Base-by-base conservation (phyloP, 2,113 vertebrate genomes). In the Cebidichthys violaceus region DNA sequence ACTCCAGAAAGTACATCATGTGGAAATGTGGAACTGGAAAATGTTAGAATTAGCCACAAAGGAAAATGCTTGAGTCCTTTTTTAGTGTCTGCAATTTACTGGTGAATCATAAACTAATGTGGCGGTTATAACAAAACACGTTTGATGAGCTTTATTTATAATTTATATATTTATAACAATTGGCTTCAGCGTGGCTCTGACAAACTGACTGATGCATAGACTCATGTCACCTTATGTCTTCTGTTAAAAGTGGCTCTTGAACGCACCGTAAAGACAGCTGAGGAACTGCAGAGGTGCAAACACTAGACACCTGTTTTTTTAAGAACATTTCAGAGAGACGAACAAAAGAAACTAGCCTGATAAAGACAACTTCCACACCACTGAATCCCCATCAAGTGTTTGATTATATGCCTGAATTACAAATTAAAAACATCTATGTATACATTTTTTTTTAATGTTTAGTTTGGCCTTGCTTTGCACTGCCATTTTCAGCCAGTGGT, bases 21-120 rank as follows among this genome's bases (percentile, higher is more conserved):
- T 52, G 37, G 69, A 41, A 70, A 69, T 69, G 29, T 64, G 67
- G 77, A 87, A 72, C 27, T 72, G 72, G 88, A 77, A 82, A 74
- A 52, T 80, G 66, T 62, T 17, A 39, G 7, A 52, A 4, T 76
- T 57, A 20, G 10, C 47, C 20, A 55, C 13, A 33, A 4, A 37
- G 60, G 37, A 66, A 69, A 11, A 18, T 24, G 18, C 10, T 27
- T 2, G 3, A 17, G 61, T 37, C 18, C 6, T 15, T 24, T 61
- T 52, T 50, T 55, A 27, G 14, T 15, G 47, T 75, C 39, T 43
- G 1, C 5, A 57, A 59, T 70, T 1, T 31, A 45, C 4, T 69
- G 2, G 17, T 31, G 59, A 84, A 33, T 55, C 9, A 8, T 37
- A 47, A 18, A 20, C 5, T 14, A 18, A 41, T 13, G 11, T 59